A percentile compares a stretch with the other conserved stretches of the same genome.
phyloP scores from a whole-genome alignment of 2,797 vertebrate species.

The Hemibagrus guttatus region DNA sequence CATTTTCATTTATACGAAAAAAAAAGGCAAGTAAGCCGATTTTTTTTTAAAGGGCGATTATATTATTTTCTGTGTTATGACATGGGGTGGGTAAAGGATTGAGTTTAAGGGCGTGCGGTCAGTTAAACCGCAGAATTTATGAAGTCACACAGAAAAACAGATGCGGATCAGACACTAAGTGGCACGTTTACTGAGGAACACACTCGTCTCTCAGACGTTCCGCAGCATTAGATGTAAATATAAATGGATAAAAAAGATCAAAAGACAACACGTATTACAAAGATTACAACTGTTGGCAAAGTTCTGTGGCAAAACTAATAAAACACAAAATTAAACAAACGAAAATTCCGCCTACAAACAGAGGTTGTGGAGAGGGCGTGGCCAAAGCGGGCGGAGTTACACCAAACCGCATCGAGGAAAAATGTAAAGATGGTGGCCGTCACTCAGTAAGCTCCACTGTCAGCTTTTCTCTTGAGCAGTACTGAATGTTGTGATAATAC shows the following conservation, averaged over 20 bases:
- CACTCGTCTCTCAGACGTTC: neutral
- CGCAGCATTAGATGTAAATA: neutral
- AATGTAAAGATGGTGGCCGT: neutral
- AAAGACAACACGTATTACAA: neutral
- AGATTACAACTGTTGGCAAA: neutral
- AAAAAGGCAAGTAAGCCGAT: constrained; percentile 14
- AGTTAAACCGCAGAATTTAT: constrained; percentile 23
- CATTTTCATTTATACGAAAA: constrained; percentile 22
- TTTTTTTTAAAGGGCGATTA: constrained; percentile 34
- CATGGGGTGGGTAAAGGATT: constrained; percentile 2
- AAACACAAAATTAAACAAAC: neutral
- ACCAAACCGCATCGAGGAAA: neutral
- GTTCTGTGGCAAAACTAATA: neutral
- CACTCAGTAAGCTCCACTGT: neutral
- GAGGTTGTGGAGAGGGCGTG: neutral
- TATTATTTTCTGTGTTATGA: constrained; percentile 50
- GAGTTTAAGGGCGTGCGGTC: constrained; percentile 37
- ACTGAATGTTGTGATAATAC: neutral
- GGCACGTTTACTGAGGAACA: neutral
- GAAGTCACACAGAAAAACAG: neutral
- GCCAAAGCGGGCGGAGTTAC: neutral
- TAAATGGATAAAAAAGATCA: neutral
- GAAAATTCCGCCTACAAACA: neutral
- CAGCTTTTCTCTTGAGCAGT: no score
- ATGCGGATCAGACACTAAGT: neutral